Conservation (phyloP, 2,888 invertebrate genomes). For the Diachrysia chrysitis region DNA sequence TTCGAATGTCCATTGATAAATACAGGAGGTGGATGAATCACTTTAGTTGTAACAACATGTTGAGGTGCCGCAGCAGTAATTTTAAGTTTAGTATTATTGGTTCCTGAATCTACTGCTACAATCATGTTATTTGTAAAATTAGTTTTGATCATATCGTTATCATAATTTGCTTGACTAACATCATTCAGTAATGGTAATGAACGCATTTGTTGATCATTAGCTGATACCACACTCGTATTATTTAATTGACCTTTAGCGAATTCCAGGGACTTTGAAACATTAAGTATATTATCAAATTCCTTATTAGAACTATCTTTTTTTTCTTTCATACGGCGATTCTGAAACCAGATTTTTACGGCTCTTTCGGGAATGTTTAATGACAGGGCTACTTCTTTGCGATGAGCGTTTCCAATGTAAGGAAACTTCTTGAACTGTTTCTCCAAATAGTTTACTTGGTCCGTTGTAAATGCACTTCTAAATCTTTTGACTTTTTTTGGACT, state of each 20-base stretch:
- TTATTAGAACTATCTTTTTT: constrained; percentile 88
- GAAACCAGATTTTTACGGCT: constrained; percentile 96
- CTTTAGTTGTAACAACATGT: constrained; percentile 20
- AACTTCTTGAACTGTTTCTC: constrained; percentile 92
- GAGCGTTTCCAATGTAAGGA: constrained; percentile 91
- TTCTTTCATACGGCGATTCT: constrained; percentile 93
- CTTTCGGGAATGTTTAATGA: constrained; percentile 91
- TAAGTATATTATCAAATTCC: constrained; percentile 61
- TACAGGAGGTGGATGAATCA: constrained; percentile 14
- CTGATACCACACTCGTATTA: constrained; percentile 62
- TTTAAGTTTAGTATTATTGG: constrained; percentile 10
- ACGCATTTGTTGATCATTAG: constrained; percentile 59
- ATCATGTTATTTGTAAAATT: constrained; percentile 2
- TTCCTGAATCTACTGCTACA: neutral
- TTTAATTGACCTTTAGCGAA: constrained; percentile 65
- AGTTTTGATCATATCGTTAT: constrained; percentile 7
- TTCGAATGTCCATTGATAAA: constrained; percentile 1
- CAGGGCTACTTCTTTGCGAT: constrained; percentile 91
- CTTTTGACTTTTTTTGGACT: constrained; percentile 68
- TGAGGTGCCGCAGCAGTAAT: neutral
- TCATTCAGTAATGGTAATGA: constrained; percentile 61
- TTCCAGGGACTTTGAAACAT: constrained; percentile 47
- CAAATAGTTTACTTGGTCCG: constrained; percentile 92
- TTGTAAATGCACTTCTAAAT: constrained; percentile 92
- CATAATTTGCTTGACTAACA: constrained; percentile 9